Evolutionary conservation across 2,888 invertebrate genomes (phyloP).

Genomic region (Eupithecia pulchellata): DNA sequence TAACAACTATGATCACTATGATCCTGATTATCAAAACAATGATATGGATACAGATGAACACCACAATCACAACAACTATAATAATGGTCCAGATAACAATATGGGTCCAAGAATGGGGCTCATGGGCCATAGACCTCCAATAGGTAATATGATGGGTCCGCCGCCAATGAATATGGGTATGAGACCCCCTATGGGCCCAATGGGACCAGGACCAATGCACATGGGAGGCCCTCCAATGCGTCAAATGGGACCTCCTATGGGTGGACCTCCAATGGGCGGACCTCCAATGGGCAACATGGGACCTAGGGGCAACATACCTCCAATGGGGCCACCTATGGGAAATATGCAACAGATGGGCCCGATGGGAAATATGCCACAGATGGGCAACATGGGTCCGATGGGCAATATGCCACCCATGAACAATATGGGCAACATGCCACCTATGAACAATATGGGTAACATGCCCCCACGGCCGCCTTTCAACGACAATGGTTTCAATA

Average conservation of each 20-base stretch:
- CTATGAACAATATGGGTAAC: slow-evolving; percentile 49
- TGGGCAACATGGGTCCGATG: slow-evolving; percentile 48
- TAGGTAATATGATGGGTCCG: slow-evolving; percentile 51
- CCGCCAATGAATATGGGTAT: slow-evolving; percentile 44
- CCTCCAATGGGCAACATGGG: slow-evolving; percentile 55
- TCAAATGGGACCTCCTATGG: slow-evolving; percentile 42
- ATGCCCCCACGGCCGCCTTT: slow-evolving; percentile 65
- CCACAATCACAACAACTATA: slow-evolving; percentile 69
- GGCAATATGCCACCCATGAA: slow-evolving; percentile 51
- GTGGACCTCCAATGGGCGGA: slow-evolving; percentile 43
- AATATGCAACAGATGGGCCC: slow-evolving; percentile 53
- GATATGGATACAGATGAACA: slow-evolving; percentile 74
- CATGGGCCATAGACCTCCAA: slow-evolving; percentile 40
- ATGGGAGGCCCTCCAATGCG: slow-evolving; percentile 36
- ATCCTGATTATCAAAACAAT: slow-evolving; percentile 72
- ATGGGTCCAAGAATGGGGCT: slow-evolving; percentile 46
- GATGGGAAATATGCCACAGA: slow-evolving; percentile 58
- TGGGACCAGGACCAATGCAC: slow-evolving; percentile 39
- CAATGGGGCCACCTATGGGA: slow-evolving; percentile 50
- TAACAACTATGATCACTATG: slow-evolving; percentile 62
- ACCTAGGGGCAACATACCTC: slow-evolving; percentile 36
- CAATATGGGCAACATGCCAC: slow-evolving; percentile 52
- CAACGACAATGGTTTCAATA: slow-evolving; percentile 74
- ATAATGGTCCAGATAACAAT: slow-evolving; percentile 68
- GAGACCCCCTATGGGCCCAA: slow-evolving; percentile 44